Base-by-base conservation (phyloP, 1,140 invertebrate species). In the Drosophila lacteicornis region DNA sequence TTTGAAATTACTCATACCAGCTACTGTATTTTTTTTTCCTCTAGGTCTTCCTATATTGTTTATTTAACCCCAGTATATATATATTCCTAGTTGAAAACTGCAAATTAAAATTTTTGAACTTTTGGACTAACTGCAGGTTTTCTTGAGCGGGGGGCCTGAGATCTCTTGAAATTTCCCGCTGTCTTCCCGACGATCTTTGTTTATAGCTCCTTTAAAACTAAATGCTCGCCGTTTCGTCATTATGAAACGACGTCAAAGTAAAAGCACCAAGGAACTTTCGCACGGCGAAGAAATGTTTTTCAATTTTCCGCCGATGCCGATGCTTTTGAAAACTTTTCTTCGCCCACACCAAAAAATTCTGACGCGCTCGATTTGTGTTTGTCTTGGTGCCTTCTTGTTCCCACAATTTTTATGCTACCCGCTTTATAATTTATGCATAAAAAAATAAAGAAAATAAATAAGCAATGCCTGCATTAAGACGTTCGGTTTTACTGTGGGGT, bases 181-280 rank as follows among this genome's bases (percentile, higher is more conserved):
- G 57, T 38, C 60, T 57, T 63, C 47, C 36, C 36, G 30, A 55
- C 38, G 12, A 49, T 82, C 45, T 81, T 88, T 84, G 78, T 90
- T 88, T 88, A 90, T 90, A 61, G 74, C 80, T 75, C 66, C 25
- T 81, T 62, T 70, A 63, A 70, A 83, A 73, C 84, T 87, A 78
- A 84, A 79, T 69, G 56, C 66, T 73, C 56, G 74, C 47, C 69
- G 66, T 90, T 90, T 88, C 84, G 84, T 88, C 84, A 88, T 84
- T 88, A 80, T 84, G 69, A 66, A 81, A 84, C 84, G 85, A 88
- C 84, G 84, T 88, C 84, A 90, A 88, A 81, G 79, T 71, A 79
- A 74, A 65, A 75, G 60, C 65, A 76, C 25, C 46, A 71, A 50
- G 25, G 30, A 86, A 81, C 78, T 79, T 88, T 88, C 50, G 84